Conservation (phyloP, 2,113 vertebrate species). For the Varanus komodoensis region DNA sequence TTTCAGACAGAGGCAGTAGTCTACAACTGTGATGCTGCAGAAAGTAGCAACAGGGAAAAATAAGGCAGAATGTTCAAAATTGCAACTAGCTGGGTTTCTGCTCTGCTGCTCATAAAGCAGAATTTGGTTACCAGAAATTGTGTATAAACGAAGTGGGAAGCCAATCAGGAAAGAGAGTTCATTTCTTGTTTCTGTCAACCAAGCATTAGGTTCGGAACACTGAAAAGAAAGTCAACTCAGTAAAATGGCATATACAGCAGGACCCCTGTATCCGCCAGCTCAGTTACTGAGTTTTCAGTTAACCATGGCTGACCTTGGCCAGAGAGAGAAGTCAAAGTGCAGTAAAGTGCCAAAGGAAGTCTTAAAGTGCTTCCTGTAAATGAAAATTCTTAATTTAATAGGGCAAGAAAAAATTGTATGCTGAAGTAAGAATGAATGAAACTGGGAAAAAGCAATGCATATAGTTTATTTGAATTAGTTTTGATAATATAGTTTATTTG, state of each 20-base stretch:
- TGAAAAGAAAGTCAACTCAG: neutral
- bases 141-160: neutral
- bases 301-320: no score
- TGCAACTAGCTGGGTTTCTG: neutral
- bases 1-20: neutral
- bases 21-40: neutral
- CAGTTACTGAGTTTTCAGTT: no score
- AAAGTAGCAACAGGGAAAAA: neutral
- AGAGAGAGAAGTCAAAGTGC: no score
- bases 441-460: no score
- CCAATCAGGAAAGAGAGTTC: neutral
- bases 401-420: no score
- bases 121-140: neutral
- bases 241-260: neutral
- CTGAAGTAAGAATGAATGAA: no score
- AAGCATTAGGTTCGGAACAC: neutral
- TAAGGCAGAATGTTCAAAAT: neutral
- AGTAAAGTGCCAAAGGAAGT: no score
- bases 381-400: no score
- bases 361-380: no score
- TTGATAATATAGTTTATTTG: no score
- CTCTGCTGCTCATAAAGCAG: neutral
- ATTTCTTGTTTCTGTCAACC: neutral
- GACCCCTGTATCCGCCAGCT: no score
- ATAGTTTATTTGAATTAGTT: no score